These are phyloP conservation scores for Thryonomys swinderianus DNA, from an alignment of 2,113 vertebrate species.

Conservation along the genomic window DNA sequence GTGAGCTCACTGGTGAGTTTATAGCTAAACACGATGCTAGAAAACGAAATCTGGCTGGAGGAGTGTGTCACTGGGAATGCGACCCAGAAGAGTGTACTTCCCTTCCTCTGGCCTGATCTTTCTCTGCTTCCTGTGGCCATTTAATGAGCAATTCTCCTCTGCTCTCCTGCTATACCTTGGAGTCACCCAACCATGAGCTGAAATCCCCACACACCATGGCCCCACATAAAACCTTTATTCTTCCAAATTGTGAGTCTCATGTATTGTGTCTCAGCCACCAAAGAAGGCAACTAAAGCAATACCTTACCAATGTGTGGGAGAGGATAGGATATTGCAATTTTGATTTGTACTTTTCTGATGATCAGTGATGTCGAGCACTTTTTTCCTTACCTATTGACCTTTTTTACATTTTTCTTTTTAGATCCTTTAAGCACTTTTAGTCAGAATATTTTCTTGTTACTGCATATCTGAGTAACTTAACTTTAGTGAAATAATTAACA, in stretches of 20 bases:
- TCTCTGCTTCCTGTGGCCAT: neutral
- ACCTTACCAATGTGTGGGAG: neutral
- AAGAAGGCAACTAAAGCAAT: neutral
- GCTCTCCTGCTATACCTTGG: neutral
- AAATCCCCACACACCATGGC: neutral
- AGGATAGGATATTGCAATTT: neutral
- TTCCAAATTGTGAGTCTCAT: neutral
- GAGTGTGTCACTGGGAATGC: neutral
- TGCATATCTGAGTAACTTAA: neutral
- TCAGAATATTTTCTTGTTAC: neutral
- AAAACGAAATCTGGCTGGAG: neutral
- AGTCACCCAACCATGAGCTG: neutral
- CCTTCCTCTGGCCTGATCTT: neutral
- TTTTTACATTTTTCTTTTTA: neutral
- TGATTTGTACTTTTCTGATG: neutral
- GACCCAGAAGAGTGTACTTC: neutral
- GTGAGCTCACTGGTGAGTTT: neutral
- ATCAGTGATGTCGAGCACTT: neutral
- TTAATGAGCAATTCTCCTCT: neutral
- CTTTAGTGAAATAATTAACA: neutral
- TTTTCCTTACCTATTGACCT: neutral
- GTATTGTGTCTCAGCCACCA: neutral
- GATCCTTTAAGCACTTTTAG: neutral
- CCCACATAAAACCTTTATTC: neutral
- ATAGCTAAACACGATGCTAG: neutral